phyloP scores from a whole-genome alignment of 1,140 invertebrate species.

The Bradynema listronoti region DNA sequence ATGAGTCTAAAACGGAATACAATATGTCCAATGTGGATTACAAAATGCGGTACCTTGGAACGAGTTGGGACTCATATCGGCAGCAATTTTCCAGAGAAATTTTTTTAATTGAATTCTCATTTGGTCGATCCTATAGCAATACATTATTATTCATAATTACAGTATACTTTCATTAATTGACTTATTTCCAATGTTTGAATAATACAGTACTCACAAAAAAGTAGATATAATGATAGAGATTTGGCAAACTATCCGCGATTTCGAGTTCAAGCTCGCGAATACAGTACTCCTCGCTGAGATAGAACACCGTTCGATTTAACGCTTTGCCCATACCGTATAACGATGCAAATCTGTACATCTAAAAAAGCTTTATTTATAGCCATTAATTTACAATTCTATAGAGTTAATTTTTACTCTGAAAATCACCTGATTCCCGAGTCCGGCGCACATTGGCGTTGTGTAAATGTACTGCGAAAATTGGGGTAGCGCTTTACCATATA shows the following conservation, averaged over 20 bases:
- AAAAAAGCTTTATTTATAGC: too few relatives aligned
- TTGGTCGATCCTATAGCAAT: background rate
- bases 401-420: too few relatives aligned
- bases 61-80: slow-evolving; percentile 7
- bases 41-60: background rate
- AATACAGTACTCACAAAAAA: slow-evolving; percentile 2
- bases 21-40: background rate
- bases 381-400: too few relatives aligned
- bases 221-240: slow-evolving; percentile 5
- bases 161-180: too few relatives aligned
- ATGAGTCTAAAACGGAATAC: background rate
- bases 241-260: background rate
- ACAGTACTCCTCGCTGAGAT: slow-evolving; percentile 1
- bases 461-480: too few relatives aligned
- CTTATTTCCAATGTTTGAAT: background rate
- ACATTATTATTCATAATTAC: slow-evolving; percentile 2
- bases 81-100: slow-evolving; percentile 9
- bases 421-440: too few relatives aligned
- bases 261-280: slow-evolving; percentile 1
- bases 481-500: too few relatives aligned
- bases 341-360: slow-evolving; percentile 14
- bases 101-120: slow-evolving; percentile 4
- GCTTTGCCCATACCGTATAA: slow-evolving; percentile 12
- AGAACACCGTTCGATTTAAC: background rate
- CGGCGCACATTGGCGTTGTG: too few relatives aligned